Percentiles rank a stretch among this genome's conserved stretches.
Conservation (phyloP, 2,797 vertebrate species). For the Phataginus tricuspis region DNA sequence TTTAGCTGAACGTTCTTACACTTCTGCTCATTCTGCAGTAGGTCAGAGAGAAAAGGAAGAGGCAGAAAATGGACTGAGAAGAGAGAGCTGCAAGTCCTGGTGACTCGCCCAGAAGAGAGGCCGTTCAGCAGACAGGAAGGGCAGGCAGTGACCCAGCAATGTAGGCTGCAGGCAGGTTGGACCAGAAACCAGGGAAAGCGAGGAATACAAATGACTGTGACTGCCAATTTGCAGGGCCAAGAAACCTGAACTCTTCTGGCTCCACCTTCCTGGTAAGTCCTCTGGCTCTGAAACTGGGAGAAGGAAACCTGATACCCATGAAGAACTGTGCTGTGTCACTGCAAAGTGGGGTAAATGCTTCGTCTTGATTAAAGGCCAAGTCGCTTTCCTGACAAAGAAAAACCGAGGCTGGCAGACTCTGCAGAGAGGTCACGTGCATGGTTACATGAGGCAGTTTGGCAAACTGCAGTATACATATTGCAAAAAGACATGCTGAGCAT, state of each 20-base stretch:
- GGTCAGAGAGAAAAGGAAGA: background rate
- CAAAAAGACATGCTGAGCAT: background rate
- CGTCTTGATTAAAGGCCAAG: slow-evolving; percentile 46
- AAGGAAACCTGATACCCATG: slow-evolving; percentile 68
- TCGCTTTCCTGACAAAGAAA: slow-evolving; percentile 45
- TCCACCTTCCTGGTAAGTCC: background rate
- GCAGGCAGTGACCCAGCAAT: background rate
- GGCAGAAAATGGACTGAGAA: background rate
- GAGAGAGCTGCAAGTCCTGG: background rate
- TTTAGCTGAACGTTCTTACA: background rate
- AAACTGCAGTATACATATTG: background rate
- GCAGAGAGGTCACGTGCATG: background rate
- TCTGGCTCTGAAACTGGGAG: slow-evolving; percentile 53
- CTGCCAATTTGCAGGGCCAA: slow-evolving; percentile 37
- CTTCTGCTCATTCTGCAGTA: background rate
- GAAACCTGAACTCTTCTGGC: slow-evolving; percentile 61
- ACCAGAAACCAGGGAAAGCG: slow-evolving; percentile 21
- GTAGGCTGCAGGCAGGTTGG: slow-evolving; percentile 30
- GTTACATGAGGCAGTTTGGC: background rate
- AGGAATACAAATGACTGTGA: slow-evolving; percentile 39
- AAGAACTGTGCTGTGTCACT: slow-evolving; percentile 36
- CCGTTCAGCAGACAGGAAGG: background rate
- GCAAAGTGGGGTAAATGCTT: slow-evolving; percentile 8
- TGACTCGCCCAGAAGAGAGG: background rate
- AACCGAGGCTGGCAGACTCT: background rate